Conservation (phyloP, 2,797 vertebrate species). For the Pristis pectinata region DNA sequence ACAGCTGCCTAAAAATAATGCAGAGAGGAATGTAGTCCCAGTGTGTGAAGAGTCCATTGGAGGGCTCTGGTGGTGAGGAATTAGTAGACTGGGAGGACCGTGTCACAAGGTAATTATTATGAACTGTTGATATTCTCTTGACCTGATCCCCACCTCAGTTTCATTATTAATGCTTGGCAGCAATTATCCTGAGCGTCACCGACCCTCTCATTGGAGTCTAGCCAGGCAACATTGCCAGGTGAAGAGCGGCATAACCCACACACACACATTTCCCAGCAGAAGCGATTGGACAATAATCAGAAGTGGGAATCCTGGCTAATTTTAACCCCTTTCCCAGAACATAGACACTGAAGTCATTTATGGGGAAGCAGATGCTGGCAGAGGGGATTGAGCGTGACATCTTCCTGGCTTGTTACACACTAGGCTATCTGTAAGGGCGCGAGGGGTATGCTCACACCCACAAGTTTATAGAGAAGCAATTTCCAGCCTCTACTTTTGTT, state of each 20-base stretch:
- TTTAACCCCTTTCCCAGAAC: not conserved
- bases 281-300: not conserved
- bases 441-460: not conserved
- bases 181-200: not conserved
- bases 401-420: not conserved
- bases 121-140: not conserved
- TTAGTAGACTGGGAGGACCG: not conserved
- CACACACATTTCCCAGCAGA: not conserved
- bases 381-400: too few relatives aligned
- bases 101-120: not conserved
- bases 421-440: not conserved
- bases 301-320: not conserved
- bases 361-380: not conserved
- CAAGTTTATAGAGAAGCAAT: not conserved
- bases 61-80: not conserved
- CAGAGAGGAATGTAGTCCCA: constrained; percentile 1
- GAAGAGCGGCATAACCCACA: not conserved
- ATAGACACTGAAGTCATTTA: not conserved
- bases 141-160: not conserved
- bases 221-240: not conserved
- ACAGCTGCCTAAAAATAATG: constrained; percentile 23
- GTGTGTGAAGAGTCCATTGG: not conserved
- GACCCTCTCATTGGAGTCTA: not conserved
- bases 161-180: not conserved
- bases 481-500: not conserved